These are phyloP conservation scores for Rallus crepitans DNA, from an alignment of 2,797 vertebrate species.

Conservation along the genomic window DNA sequence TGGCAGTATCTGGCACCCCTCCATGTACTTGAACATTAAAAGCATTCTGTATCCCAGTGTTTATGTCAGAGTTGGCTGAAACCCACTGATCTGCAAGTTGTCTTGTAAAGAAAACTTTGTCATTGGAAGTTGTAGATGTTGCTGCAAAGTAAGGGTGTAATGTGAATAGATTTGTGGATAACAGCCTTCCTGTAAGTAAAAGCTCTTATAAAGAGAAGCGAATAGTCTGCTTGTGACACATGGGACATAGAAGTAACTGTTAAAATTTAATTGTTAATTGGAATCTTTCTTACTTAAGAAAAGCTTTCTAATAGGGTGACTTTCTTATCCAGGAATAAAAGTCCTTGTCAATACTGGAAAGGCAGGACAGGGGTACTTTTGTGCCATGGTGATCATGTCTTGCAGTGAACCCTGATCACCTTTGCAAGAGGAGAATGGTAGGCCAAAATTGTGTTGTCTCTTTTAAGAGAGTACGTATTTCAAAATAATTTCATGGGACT, in stretches of 20 bases:
- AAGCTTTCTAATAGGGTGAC: not conserved
- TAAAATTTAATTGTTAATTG: too few species aligned
- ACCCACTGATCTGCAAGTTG: not conserved
- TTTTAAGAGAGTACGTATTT: not conserved
- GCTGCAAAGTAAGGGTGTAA: not conserved
- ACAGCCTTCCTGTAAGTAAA: not conserved
- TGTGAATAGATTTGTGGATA: not conserved
- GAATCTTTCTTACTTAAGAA: too few species aligned
- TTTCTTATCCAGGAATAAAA: not conserved
- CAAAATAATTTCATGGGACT: not conserved
- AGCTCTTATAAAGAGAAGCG: not conserved
- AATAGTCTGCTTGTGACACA: not conserved
- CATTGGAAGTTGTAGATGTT: not conserved
- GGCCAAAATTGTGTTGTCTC: not conserved
- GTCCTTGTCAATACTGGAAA: not conserved
- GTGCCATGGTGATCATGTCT: fast-evolving
- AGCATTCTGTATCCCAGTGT: not conserved
- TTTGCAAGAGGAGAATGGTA: not conserved
- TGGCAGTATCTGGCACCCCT: not conserved
- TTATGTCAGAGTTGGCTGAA: slow-evolving; percentile 1
- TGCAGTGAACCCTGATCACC: not conserved
- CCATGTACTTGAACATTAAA: slow-evolving; percentile 4
- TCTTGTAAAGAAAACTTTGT: not conserved
- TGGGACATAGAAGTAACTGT: not conserved
- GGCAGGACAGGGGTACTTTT: not conserved